Evolutionary conservation across 2,888 invertebrate genomes (phyloP).

Genomic region (Coelopa pilipes): DNA sequence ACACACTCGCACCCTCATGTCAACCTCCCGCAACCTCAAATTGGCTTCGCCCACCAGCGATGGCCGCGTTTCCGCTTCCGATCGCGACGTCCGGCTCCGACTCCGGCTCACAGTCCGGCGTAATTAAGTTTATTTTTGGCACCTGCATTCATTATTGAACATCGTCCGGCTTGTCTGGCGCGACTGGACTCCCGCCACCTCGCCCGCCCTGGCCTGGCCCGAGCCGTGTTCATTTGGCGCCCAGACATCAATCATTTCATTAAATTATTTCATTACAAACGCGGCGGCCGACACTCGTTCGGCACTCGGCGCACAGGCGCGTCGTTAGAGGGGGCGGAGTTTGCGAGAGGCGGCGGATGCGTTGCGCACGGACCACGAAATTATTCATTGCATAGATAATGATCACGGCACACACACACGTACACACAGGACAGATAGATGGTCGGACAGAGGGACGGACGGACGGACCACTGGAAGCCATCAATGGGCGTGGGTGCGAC

Average conservation of each 20-base stretch:
- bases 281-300: background rate
- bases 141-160: constrained; percentile 19
- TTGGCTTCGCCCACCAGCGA: no score
- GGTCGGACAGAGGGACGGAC: no score
- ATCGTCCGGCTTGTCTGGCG: no score
- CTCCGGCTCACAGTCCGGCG: constrained; percentile 38
- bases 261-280: constrained; percentile 14
- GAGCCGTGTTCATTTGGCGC: background rate
- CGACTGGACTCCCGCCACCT: background rate
- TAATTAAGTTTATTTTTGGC: constrained; percentile 25
- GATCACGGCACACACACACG: no score
- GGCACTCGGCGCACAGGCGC: background rate
- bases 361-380: no score
- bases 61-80: background rate
- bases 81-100: constrained; percentile 7
- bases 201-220: background rate
- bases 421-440: no score
- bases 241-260: constrained; percentile 12
- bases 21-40: no score
- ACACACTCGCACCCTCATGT: no score
- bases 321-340: no score
- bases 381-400: no score
- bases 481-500: background rate
- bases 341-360: no score
- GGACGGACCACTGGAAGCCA: background rate